These are phyloP conservation scores for Polypterus bichir DNA, from an alignment of 2,113 vertebrate species.

Conservation along the genomic window DNA sequence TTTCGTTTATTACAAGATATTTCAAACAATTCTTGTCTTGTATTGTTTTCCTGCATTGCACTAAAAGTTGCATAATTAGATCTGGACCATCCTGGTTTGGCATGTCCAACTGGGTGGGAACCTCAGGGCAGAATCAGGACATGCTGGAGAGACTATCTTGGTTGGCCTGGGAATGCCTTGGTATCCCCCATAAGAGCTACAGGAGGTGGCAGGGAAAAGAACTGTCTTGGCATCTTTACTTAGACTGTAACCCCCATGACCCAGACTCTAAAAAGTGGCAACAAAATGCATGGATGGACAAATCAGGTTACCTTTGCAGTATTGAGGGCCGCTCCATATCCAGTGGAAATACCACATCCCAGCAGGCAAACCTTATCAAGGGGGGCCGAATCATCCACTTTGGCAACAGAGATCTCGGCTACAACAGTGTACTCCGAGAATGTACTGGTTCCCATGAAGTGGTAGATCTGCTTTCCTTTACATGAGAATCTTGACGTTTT, in stretches of 20 bases:
- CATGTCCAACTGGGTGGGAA: too few relatives aligned
- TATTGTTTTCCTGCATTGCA: too few relatives aligned
- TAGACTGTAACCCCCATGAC: background rate
- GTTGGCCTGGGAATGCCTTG: too few relatives aligned
- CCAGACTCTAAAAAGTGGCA: background rate
- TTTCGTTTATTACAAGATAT: too few relatives aligned
- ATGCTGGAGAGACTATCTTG: too few relatives aligned
- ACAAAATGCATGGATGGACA: background rate
- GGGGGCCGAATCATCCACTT: slow-evolving; percentile 51
- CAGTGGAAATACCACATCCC: slow-evolving; percentile 64
- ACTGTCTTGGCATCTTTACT: background rate
- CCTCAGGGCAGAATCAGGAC: too few relatives aligned
- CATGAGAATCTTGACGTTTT: slow-evolving; percentile 66
- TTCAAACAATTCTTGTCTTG: too few relatives aligned
- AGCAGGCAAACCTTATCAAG: slow-evolving; percentile 40
- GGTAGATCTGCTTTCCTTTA: slow-evolving; percentile 56
- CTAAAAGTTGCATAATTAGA: too few relatives aligned
- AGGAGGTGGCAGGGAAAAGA: too few relatives aligned
- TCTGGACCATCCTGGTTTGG: too few relatives aligned
- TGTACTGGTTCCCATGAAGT: slow-evolving; percentile 69
- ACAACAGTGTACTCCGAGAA: slow-evolving; percentile 65
- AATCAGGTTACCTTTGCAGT: slow-evolving; percentile 48
- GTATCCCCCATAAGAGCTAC: too few relatives aligned
- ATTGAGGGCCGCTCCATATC: slow-evolving; percentile 59
- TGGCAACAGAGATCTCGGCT: slow-evolving; percentile 60